Base-by-base conservation (phyloP, 2,888 invertebrate species). In the Phrixothrix hirtus region DNA sequence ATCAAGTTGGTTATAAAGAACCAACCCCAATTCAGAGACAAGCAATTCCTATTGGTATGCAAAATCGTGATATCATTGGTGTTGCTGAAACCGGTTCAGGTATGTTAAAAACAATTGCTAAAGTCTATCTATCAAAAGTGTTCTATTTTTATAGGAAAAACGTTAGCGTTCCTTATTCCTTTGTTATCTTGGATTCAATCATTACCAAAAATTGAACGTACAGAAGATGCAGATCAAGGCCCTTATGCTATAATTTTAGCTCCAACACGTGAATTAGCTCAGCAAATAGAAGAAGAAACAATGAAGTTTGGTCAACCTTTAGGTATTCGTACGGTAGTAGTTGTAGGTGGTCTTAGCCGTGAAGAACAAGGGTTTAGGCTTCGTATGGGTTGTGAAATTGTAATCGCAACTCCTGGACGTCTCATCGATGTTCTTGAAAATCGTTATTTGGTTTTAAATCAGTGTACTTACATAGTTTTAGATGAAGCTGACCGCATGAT, bases 401-500 rank as follows among this genome's bases (percentile, higher is more conserved):
- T 99, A 5, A 99, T 99, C 67, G 99, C 99, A 1, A 99, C 99
- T 0, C 99, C 99, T 2, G 99, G 99, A 81, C 93, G 99, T 83
- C 83, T 99, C 32, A 95, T 99, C 58, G 99, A 99, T 76, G 98
- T 99, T 1, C 77, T 99, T 55, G 98, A 99, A 78, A 99, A 99
- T 77, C 84, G 97, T 52, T 99, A 99, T 74, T 80, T 99, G 59
- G 97, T 98, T 5, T 79, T 99, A 10, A 93, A 90, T 75, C 93
- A 98, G 70, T 99, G 99, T 76, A 98, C 99, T 0, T 99, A 99
- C 74, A 95, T 99, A 53, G 97, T 94, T 2, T 80, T 93, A 42
- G 93, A 94, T 69, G 92, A 95, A 80, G 99, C 99, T 21, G 99
- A 99, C 80, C 86, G 97, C 71, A 99, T 99, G 99, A 96, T 99